These are phyloP conservation scores for Lineus longissimus DNA, from an alignment of 1,140 invertebrate species.

Conservation along the genomic window DNA sequence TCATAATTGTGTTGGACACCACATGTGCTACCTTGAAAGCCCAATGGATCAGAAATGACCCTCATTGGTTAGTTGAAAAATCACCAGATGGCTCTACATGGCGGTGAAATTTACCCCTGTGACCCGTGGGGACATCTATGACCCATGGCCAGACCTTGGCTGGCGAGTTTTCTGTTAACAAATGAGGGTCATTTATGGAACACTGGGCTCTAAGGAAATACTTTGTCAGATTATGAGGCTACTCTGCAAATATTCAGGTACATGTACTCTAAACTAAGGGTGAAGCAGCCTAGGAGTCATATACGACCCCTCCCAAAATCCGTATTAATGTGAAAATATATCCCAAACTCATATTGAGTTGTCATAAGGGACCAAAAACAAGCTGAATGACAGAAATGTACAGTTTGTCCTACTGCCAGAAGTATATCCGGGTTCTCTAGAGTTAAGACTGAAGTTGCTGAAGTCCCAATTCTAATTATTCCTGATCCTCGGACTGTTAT, in stretches of 20 bases:
- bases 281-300: no score
- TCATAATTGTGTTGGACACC: background rate
- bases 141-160: background rate
- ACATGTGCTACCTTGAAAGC: background rate
- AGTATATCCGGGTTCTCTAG: background rate
- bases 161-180: background rate
- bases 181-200: background rate
- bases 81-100: no score
- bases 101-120: no score
- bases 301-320: no score
- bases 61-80: no score
- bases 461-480: no score
- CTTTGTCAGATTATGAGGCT: background rate
- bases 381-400: background rate
- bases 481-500: no score
- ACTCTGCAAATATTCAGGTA: background rate
- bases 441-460: no score
- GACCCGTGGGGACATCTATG: no score
- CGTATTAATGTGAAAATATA: no score
- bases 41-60: background rate
- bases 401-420: background rate
- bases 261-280: background rate
- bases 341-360: background rate
- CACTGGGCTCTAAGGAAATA: background rate
- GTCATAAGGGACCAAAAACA: no score